Base-by-base conservation (phyloP, 1,140 invertebrate genomes). In the Hirudo medicinalis region DNA sequence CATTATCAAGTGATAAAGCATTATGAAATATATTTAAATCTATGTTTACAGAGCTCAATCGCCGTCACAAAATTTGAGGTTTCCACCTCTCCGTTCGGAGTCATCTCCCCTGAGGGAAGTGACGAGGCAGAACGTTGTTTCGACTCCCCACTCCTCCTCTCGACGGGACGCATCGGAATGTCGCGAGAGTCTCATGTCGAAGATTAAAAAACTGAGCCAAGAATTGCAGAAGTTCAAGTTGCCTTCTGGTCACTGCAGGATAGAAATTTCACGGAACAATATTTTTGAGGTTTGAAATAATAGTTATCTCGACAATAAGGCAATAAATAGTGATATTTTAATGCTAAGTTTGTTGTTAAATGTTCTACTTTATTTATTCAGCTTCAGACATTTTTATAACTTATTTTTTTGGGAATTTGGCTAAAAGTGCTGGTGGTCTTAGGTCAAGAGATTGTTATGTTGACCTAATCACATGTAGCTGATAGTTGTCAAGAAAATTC, bases 231-330 rank as follows among this genome's bases (percentile, higher is more conserved):
- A 89, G 8, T 83, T 96, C 76, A 93, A 96, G 78, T 92, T 93
- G 36, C 92, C 94, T 81, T 92, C 90, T 75, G 94, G 94, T 60
- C 94, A 97, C 80, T 97, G 94, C 81, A 83, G 93, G 70, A 84
- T 98, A 72, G 94, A 97, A 83, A 92, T 97, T 71, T 88, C 87
- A 0, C 82, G 89, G 71, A 85, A 87, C 72, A 88, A 90, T 80
- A 88, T 90, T 77, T 90, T 90, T 80, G 88, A 89, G 81, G 86
- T 80, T 25, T 25, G 2, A 36, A 36, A 36, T 36, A 36, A 49
- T 49, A 15, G 3, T 63, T 22, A 63, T 32, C 9, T 2, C 25
- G 9, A 4, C 9, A 25, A 57, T 20, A 9, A 57, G 25, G 54
- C 9, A 57, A 2, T n/a, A 57, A 20, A n/a, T 20, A 9, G 5